Evolutionary conservation across 1,140 invertebrate species (phyloP), one percentile per base, ranked within the genome.

Genomic region (Drosophila ambigua): DNA sequence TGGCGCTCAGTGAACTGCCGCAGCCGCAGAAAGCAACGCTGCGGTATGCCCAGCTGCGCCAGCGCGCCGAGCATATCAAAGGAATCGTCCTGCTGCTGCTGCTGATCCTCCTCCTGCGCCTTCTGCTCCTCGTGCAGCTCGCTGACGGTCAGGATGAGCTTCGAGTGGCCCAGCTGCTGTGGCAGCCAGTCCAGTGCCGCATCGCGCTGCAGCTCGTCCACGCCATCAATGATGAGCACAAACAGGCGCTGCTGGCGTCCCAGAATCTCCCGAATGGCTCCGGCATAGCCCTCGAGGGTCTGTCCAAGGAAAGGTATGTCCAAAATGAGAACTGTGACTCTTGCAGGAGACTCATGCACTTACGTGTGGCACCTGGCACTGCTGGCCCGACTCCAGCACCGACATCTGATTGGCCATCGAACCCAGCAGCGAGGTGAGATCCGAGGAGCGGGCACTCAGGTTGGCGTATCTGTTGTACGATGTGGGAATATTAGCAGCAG

Each of bases 181-280:
- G 95, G 95, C 58, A 97, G 89, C 96, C 96, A 97, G 26, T 94
- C 93, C 20, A 94, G 93, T 13, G 92, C 92, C 60, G 87, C 91
- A 58, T 92, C 92, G 13, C 84, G 77, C 66, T 92, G 91, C 59
- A 95, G 92, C 90, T 95, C 94, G 83, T 97, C 96, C 6, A 96
- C 91, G 0, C 95, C 96, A 83, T 96, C 96, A 60, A 96, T 93
- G 20, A 96, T 93, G 44, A 97, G 92, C 41, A 96, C 92, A 45
- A 96, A 77, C 50, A 90, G 82, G 7, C 73, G 79, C 65, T 92
- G 71, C 24, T 83, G 81, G 4, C 76, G 65, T 24, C 60, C 88
- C 41, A 88, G 51, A 13, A 91, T 77, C 24, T 90, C 72, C 1
- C 67, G 64, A 26, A 91, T 79, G 15, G 79, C 64, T 2, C 60